phyloP scores from a whole-genome alignment of 1,140 invertebrate genomes.

The Elymnias hypermnestra region DNA sequence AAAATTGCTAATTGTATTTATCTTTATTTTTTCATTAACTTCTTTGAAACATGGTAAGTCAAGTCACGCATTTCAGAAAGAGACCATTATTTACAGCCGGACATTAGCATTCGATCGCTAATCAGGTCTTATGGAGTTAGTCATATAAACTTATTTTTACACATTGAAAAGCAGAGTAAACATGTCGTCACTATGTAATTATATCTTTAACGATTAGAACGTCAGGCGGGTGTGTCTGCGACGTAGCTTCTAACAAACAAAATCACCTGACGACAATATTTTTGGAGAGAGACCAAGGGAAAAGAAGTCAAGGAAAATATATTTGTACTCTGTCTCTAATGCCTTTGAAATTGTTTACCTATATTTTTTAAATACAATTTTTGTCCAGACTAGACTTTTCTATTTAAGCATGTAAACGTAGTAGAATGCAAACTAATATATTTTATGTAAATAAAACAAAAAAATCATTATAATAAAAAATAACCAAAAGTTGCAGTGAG shows the following conservation, averaged over 20 bases:
- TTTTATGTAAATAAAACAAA: too few relatives aligned
- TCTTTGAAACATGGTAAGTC: too few relatives aligned
- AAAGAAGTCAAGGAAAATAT: slow-evolving; percentile 14
- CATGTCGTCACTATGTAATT: slow-evolving; percentile 35
- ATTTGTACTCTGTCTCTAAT: background rate
- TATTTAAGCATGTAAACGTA: too few relatives aligned
- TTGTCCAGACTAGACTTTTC: too few relatives aligned
- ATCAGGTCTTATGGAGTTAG: slow-evolving; percentile 12
- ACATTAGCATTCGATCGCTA: slow-evolving; percentile 6
- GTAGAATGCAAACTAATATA: too few relatives aligned
- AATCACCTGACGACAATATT: slow-evolving; percentile 42
- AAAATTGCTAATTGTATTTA: too few relatives aligned
- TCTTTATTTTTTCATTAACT: too few relatives aligned
- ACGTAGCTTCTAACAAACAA: slow-evolving; percentile 34
- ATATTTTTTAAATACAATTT: too few relatives aligned
- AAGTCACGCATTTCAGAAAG: slow-evolving; percentile 10
- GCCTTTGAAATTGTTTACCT: background rate
- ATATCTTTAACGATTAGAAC: slow-evolving; percentile 33
- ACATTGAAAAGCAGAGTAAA: background rate
- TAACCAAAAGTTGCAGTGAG: too few relatives aligned
- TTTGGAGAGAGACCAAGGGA: slow-evolving; percentile 24
- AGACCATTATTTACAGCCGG: background rate
- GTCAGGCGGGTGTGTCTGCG: slow-evolving; percentile 56
- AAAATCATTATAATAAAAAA: too few relatives aligned
- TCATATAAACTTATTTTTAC: slow-evolving; percentile 7